Conservation (phyloP, 1,140 invertebrate species). For the Coelopa frigida region DNA sequence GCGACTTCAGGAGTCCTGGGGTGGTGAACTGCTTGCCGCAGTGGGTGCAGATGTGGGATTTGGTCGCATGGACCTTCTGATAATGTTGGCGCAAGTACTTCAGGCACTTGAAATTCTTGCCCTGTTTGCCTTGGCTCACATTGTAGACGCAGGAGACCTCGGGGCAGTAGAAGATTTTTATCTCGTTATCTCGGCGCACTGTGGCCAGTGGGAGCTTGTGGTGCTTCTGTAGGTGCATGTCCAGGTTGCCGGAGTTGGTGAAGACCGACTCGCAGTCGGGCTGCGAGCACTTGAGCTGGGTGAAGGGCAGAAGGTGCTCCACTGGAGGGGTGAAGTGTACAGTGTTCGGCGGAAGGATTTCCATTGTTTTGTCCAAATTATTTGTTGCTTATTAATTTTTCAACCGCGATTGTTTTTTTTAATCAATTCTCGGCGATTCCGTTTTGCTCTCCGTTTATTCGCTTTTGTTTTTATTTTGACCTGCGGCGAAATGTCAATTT, state of each 20-base stretch:
- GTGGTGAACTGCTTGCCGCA: constrained; percentile 53
- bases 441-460: too few species aligned
- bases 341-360: too few species aligned
- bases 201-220: too few species aligned
- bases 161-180: constrained; percentile 32
- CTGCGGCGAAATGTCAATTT: too few species aligned
- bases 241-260: constrained; percentile 35
- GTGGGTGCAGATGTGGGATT: constrained; percentile 46
- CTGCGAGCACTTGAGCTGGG: constrained; percentile 23
- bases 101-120: constrained; percentile 26
- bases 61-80: constrained; percentile 53
- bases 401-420: too few species aligned
- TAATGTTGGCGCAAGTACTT: constrained; percentile 49
- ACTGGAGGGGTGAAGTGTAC: constrained; percentile 6
- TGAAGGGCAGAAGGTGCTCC: constrained; percentile 9
- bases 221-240: constrained; percentile 34
- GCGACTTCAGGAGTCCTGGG: constrained; percentile 42
- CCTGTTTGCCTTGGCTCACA: constrained; percentile 11
- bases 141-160: constrained; percentile 28
- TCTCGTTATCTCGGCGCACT: constrained; percentile 14
- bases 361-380: too few species aligned
- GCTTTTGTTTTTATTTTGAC: too few species aligned
- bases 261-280: constrained; percentile 30
- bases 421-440: too few species aligned
- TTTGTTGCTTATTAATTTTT: too few species aligned